Base-by-base conservation (phyloP, 1,140 invertebrate species). In the Triops longicaudatus region DNA sequence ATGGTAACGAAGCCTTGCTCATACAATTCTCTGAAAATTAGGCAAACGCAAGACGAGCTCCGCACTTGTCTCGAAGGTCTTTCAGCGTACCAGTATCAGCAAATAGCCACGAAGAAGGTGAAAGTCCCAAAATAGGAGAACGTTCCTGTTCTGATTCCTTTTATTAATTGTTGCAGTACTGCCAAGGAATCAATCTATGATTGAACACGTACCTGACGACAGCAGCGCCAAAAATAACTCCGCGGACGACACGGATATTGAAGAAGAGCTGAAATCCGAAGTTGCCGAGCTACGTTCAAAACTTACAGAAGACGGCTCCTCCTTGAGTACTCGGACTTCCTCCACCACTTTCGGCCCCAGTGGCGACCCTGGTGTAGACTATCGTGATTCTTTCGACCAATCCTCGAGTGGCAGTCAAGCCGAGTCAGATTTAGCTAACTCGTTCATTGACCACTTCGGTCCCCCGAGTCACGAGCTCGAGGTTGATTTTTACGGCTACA, bases 81-180 rank as follows among this genome's bases (percentile, higher is more conserved):
- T 92, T 90, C 74, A 93, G 91, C 83, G 92, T 93, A 44, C 92
- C 92, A 73, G 91, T 91, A 2, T 93, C 92, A 2, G 92, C 92
- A n/a, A 92, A 91, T 73, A 93, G 91, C 73, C 91, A 91, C 2
- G 88, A 81, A 26, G 27, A 28, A 22, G 43, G 41, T 78, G n/a
- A n/a, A 26, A 27, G 27, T 28, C 42, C 10, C 12, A 1, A 31
- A 73, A 42, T n/a, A n/a, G n/a, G n/a, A n/a, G n/a, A n/a, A n/a
- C n/a, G n/a, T n/a, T n/a, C n/a, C n/a, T n/a, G n/a, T n/a, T n/a
- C n/a, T n/a, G n/a, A n/a, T 73, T n/a, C 27, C 26, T 12, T 37
- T 63, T 73, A 44, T 44, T 75, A 41, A 63, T 0, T 1, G n/a
- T 44, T 0, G 0, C 26, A 76, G 17, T 71, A 63, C 10, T 50